phyloP scores from a whole-genome alignment of 2,888 invertebrate genomes.

The Agapostemon virescens region DNA sequence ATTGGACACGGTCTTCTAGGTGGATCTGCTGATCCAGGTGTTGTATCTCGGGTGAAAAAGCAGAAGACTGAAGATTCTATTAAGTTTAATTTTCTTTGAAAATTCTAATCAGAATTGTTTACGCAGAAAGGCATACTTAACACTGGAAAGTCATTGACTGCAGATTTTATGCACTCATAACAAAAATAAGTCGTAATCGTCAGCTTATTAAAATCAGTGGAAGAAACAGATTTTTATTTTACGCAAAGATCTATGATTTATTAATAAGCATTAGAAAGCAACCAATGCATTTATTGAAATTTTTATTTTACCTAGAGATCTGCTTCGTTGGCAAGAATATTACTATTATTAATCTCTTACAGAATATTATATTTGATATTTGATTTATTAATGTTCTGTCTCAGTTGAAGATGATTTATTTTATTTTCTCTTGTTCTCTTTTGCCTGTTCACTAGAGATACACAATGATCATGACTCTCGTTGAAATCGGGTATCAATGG shows the following conservation, averaged over 20 bases:
- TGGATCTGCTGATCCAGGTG: neutral
- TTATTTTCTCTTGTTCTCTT: neutral
- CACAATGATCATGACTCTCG: conserved; percentile 1
- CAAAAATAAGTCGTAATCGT: no score
- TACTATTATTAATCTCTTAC: no score
- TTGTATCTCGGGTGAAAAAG: neutral
- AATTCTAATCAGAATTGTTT: no score
- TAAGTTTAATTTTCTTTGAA: neutral
- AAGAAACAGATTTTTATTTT: no score
- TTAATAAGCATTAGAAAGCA: neutral
- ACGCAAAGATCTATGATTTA: no score
- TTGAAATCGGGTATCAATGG: conserved; percentile 12
- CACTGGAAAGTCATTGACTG: no score
- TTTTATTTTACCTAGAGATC: neutral
- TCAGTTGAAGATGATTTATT: neutral
- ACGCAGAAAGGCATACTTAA: no score
- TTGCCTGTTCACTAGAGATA: neutral
- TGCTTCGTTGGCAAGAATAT: no score
- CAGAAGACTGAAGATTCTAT: neutral
- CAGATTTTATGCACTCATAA: no score
- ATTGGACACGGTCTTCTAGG: conserved; percentile 2
- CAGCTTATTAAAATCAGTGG: no score
- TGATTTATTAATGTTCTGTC: neutral
- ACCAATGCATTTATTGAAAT: neutral
- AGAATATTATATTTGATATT: neutral